These are phyloP conservation scores for Apantesis nais DNA, from an alignment of 2,888 invertebrate species.

Conservation along the genomic window DNA sequence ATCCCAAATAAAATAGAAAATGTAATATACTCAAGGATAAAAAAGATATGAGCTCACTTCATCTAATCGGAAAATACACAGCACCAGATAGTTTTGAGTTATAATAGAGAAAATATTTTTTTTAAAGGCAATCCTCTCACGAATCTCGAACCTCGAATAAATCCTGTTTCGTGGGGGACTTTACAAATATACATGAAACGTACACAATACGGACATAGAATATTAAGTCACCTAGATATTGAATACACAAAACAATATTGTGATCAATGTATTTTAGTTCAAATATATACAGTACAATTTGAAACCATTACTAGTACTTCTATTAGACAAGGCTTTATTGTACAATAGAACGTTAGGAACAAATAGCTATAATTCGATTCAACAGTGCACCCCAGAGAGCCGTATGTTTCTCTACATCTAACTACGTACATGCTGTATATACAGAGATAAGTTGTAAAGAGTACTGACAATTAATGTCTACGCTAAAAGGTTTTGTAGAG, in stretches of 20 bases:
- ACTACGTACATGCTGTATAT: conserved; percentile 25
- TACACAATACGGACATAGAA: background rate
- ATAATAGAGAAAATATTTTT: no score
- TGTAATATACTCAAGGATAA: no score
- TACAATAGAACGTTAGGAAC: conserved; percentile 56
- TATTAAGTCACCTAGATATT: background rate
- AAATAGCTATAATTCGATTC: conserved; percentile 74
- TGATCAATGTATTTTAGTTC: background rate
- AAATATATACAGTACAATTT: conserved; percentile 38
- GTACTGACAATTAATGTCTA: conserved; percentile 52
- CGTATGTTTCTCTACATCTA: conserved; percentile 51
- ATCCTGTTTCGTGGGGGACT: no score
- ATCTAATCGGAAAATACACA: no score
- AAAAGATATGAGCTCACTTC: no score
- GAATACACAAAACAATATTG: background rate
- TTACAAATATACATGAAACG: no score
- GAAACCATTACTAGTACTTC: conserved; percentile 34
- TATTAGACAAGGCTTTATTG: conserved; percentile 59
- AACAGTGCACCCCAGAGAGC: conserved; percentile 63
- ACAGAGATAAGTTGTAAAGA: conserved; percentile 55
- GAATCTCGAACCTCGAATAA: no score
- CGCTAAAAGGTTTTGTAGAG: conserved; percentile 38
- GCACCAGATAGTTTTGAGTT: no score
- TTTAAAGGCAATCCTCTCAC: no score
- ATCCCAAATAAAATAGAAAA: no score